Evolutionary conservation across 2,113 vertebrate species (phyloP).

Genomic region (Jaculus jaculus): DNA sequence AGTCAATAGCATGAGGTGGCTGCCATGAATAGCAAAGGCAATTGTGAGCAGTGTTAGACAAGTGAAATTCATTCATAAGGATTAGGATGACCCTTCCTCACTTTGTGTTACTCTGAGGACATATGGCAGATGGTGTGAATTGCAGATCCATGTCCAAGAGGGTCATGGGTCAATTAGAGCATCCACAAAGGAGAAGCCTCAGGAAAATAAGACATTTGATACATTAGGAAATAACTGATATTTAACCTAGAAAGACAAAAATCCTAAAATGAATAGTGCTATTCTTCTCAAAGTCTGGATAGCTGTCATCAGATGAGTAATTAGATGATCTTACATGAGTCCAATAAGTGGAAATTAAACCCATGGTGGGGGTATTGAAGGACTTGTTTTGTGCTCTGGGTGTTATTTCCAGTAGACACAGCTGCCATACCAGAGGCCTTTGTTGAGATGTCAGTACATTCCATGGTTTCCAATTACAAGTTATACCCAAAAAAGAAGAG

Average conservation of each 20-base stretch:
- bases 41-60: neutral
- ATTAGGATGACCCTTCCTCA: neutral
- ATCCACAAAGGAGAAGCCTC: neutral
- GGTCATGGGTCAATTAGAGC: accelerated
- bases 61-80: neutral
- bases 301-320: neutral
- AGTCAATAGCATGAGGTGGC: neutral
- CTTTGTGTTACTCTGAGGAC: neutral
- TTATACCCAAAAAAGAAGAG: neutral
- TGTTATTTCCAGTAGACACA: neutral
- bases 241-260: neutral
- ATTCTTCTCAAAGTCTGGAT: neutral
- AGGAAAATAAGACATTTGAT: neutral
- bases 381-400: neutral
- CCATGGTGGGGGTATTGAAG: neutral
- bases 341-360: neutral
- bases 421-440: neutral
- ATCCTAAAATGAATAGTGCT: neutral
- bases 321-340: neutral
- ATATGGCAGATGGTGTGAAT: neutral
- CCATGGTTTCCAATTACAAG: neutral
- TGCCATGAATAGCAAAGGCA: slow-evolving; percentile 49
- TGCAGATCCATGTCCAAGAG: neutral
- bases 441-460: neutral
- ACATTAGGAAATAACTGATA: no score